A percentile compares a stretch with the other conserved stretches of the same genome.
Evolutionary conservation across 2,797 vertebrate genomes (phyloP).

Genomic region (Squalus acanthias): DNA sequence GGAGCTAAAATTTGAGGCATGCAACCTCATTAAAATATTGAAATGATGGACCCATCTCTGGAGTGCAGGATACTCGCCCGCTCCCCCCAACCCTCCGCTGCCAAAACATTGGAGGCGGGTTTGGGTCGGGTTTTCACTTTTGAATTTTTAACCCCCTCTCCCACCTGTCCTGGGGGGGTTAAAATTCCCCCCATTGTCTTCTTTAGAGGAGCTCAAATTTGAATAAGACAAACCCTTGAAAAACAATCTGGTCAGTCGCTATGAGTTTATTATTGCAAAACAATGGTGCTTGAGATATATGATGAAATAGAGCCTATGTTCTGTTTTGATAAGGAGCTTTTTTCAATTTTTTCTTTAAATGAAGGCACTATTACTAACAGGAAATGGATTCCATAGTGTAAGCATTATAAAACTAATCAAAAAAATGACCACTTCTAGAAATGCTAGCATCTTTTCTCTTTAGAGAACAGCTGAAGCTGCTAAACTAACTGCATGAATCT

Average conservation of each 20-base stretch:
- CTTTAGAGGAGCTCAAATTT: not conserved
- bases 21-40: no score
- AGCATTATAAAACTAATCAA: not conserved
- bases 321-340: not conserved
- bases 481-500: not conserved
- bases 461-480: not conserved
- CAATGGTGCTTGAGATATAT: no score
- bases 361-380: not conserved
- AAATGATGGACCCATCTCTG: no score
- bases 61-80: no score
- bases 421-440: not conserved
- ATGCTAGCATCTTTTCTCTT: not conserved
- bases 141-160: no score
- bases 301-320: not conserved
- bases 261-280: not conserved
- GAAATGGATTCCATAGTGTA: not conserved
- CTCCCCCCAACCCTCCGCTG: no score
- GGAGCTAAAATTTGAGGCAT: no score
- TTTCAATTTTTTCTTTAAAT: not conserved
- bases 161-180: not conserved
- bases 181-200: no score
- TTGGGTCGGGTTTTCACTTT: no score
- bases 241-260: not conserved
- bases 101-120: no score
- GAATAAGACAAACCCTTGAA: not conserved